Percentiles rank a stretch among this genome's conserved stretches.
phyloP scores from a whole-genome alignment of 2,888 invertebrate genomes.

The Microchrysa polita region DNA sequence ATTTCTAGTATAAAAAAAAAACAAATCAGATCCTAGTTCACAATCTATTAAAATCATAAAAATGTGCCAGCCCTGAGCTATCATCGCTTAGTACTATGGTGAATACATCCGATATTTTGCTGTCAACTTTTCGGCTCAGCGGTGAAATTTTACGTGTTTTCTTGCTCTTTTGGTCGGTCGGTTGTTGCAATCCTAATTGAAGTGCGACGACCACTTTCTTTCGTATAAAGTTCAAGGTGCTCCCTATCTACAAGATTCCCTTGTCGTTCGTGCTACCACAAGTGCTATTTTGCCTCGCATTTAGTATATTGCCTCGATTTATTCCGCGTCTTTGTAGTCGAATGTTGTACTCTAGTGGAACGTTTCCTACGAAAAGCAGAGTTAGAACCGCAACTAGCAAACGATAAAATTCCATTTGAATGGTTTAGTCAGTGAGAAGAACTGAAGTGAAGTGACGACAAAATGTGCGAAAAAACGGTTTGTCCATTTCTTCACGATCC shows the following conservation, averaged over 20 bases:
- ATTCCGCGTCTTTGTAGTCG: not conserved
- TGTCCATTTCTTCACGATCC: constrained; percentile 83
- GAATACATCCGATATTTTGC: not conserved
- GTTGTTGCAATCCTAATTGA: constrained; percentile 26
- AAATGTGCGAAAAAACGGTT: constrained; percentile 67
- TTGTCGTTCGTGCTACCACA: not conserved
- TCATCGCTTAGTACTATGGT: not conserved
- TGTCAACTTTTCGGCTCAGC: no score
- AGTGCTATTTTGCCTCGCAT: not conserved
- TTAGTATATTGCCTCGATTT: not conserved
- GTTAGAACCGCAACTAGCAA: not conserved
- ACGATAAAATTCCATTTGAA: not conserved
- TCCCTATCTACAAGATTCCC: not conserved
- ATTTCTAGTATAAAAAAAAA: not conserved
- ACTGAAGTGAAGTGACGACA: not conserved
- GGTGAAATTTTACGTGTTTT: constrained; percentile 27
- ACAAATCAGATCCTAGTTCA: constrained; percentile 4
- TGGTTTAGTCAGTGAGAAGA: not conserved
- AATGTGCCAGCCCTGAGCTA: not conserved
- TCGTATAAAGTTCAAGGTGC: constrained; percentile 15
- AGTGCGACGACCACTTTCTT: constrained; percentile 7
- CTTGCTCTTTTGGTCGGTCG: not conserved
- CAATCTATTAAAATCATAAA: no score
- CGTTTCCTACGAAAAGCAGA: not conserved
- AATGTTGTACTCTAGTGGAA: not conserved